Evolutionary conservation across 1,140 invertebrate genomes (phyloP), one percentile per base, ranked within the genome.

Genomic region (Drusus annulatus): DNA sequence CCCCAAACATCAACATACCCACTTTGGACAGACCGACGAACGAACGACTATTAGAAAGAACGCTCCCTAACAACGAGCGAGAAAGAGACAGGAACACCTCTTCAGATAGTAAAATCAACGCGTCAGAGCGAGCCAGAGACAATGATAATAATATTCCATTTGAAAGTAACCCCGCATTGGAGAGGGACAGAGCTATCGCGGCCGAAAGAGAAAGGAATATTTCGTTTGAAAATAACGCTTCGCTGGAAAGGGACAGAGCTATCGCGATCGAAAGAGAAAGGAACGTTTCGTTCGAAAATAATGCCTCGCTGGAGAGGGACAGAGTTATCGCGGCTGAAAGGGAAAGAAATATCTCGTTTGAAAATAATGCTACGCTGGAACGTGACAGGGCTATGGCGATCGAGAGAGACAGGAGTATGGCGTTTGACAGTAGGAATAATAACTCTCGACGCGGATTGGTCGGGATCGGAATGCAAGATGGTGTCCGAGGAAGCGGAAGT

Each of bases 221-320:
- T 25, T 31, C 19, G 7, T 73, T 19, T 25, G 21, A 54, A 8
- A 16, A n/a, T 36, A 54, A 31, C 73, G 19, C 36, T 10, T 13
- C 36, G 1, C 60, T 58, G 6, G 88, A 90, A 83, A 89, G 89
- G 84, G 89, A 90, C 81, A 88, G 88, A 87, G 88, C 89, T 83
- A 89, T 90, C 69, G 88, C 89, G 81, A 73, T 88, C 76, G 89
- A 90, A 69, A 63, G 88, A 82, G 89, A 89, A 63, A 84, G 88
- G 51, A 87, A 87, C 17, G 88, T 89, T 84, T 87, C 88, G 2
- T 88, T 63, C 54, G 58, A 63, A 62, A 77, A 45, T n/a, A 65
- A 19, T 54, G 52, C n/a, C 17, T 15, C 58, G 0, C 21, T 21
- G 19, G 58, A 60, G 21, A 19, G 58, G 15, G 58, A 60, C 17